phyloP scores from a whole-genome alignment of 2,113 vertebrate species.

The Emberiza fucata region DNA sequence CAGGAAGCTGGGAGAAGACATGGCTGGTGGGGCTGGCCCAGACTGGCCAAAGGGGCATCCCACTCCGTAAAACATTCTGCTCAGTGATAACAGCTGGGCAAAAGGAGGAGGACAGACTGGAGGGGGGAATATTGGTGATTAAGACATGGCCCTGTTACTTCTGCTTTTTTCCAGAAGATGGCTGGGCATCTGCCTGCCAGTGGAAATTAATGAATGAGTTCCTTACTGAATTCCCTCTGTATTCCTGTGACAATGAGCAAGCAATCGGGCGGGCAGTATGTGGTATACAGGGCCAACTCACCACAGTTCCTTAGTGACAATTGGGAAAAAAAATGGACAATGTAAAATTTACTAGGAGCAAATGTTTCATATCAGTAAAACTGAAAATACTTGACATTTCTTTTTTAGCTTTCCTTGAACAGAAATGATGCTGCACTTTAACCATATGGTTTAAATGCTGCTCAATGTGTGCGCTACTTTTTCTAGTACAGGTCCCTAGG shows the following conservation, averaged over 20 bases:
- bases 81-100: neutral
- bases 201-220: neutral
- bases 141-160: neutral
- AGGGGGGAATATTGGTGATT: accelerated
- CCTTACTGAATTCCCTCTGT: neutral
- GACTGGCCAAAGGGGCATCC: neutral
- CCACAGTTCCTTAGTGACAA: neutral
- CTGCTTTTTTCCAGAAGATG: neutral
- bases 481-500: neutral
- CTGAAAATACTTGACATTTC: neutral
- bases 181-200: neutral
- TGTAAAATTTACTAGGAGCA: neutral
- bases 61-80: accelerated
- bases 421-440: neutral
- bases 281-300: accelerated
- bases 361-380: neutral
- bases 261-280: accelerated
- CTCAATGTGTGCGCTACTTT: neutral
- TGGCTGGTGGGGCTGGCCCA: accelerated
- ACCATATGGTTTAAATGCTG: neutral
- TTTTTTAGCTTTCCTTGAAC: neutral
- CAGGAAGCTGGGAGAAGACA: neutral
- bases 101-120: neutral
- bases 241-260: neutral
- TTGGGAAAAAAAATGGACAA: neutral